These are phyloP conservation scores for Neosalanx taihuensis DNA, from an alignment of 2,797 vertebrate genomes.

Conservation along the genomic window DNA sequence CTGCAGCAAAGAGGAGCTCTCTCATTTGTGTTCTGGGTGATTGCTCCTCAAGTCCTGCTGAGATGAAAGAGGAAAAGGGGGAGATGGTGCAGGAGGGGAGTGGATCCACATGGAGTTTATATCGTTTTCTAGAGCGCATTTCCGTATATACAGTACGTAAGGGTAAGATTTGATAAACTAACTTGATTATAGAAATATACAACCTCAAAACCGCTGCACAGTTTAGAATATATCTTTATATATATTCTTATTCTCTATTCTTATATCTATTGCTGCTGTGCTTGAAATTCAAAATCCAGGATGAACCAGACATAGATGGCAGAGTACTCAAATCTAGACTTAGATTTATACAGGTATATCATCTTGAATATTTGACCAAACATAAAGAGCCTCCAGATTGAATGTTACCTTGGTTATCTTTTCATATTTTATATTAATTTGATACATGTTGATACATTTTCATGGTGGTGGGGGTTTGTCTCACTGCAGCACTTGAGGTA, in stretches of 20 bases:
- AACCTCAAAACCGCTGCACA: neutral
- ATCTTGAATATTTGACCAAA: constrained; percentile 36
- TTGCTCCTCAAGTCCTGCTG: constrained; percentile 22
- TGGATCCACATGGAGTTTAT: constrained; percentile 4
- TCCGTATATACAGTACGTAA: too few relatives aligned
- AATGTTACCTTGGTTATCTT: constrained; percentile 32
- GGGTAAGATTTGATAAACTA: neutral
- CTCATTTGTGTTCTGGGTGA: constrained; percentile 34
- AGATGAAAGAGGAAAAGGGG: neutral
- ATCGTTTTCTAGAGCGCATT: neutral
- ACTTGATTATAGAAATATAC: neutral
- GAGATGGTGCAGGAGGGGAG: neutral
- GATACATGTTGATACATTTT: too few relatives aligned
- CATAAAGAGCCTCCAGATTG: constrained; percentile 25
- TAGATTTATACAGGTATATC: neutral
- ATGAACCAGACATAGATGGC: too few relatives aligned
- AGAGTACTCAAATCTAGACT: too few relatives aligned
- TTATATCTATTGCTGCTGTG: too few relatives aligned
- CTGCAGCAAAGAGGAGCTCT: constrained; percentile 25
- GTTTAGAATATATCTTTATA: neutral
- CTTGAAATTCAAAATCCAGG: too few relatives aligned
- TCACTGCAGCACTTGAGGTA: too few relatives aligned
- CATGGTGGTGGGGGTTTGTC: too few relatives aligned
- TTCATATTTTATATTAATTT: constrained; percentile 34
- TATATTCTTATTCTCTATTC: too few relatives aligned